Evolutionary conservation across 2,888 invertebrate genomes (phyloP).

Genomic region (Drosophila picticornis): DNA sequence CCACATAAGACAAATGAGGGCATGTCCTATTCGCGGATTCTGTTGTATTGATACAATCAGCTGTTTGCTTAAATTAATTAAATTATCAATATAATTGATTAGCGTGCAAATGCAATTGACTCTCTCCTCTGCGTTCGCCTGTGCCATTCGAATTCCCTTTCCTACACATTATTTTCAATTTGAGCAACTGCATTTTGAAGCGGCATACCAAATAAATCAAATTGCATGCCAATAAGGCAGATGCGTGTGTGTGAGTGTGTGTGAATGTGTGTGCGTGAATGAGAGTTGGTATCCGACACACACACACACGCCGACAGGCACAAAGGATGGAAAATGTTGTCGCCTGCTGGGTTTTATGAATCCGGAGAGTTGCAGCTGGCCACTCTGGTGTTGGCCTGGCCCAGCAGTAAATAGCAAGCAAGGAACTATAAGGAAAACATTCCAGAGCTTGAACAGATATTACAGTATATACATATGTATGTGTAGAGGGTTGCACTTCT

Average conservation of each 20-base stretch:
- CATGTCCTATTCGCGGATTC: conserved; percentile 2
- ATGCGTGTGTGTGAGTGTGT: background rate
- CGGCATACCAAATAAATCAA: conserved; percentile 66
- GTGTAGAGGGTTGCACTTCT: background rate
- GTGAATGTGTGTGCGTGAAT: background rate
- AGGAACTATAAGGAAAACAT: conserved; percentile 11
- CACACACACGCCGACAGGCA: conserved; percentile 11
- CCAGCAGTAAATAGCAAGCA: conserved; percentile 17
- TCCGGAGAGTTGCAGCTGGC: conserved; percentile 1
- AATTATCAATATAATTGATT: conserved; percentile 75
- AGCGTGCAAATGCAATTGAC: conserved; percentile 45
- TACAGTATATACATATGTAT: conserved; percentile 25
- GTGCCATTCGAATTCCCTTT: background rate
- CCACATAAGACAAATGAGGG: no score
- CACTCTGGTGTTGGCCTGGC: conserved; percentile 17
- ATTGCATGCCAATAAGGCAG: conserved; percentile 50
- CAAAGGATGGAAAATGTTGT: conserved; percentile 29
- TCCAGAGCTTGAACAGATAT: conserved; percentile 11
- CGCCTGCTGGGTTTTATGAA: conserved; percentile 52
- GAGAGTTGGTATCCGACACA: background rate
- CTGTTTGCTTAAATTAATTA: conserved; percentile 72
- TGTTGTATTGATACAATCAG: conserved; percentile 44
- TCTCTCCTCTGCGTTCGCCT: background rate
- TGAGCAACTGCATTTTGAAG: conserved; percentile 46
- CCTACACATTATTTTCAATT: conserved; percentile 29